Conservation (phyloP, 2,888 invertebrate species). For the Biston stratarius region DNA sequence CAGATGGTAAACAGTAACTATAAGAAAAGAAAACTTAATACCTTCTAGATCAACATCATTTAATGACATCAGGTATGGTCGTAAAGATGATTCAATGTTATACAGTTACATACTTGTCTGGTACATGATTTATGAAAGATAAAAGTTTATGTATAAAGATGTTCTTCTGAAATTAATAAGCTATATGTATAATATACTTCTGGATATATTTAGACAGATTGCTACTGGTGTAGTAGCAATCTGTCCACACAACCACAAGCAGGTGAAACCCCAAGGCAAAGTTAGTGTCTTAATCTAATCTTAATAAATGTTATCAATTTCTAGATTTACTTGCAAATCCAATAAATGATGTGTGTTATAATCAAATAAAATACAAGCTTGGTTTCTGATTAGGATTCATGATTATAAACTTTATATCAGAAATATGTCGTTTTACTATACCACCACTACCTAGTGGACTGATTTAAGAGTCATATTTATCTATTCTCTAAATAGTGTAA, state of each 20-base stretch:
- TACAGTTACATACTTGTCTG: background rate
- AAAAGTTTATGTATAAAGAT: no score
- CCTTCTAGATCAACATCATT: background rate
- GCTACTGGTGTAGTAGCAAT: no score
- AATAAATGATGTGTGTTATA: background rate
- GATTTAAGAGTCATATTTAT: no score
- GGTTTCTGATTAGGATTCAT: background rate
- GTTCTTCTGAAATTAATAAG: no score
- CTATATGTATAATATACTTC: no score
- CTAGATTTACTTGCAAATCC: background rate
- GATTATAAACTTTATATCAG: background rate
- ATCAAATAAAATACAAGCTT: background rate
- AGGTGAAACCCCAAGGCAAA: background rate
- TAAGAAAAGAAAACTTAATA: no score
- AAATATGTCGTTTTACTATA: no score
- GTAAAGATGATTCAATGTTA: conserved; percentile 13
- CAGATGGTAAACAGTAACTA: no score
- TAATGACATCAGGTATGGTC: conserved; percentile 2
- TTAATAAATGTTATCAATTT: background rate
- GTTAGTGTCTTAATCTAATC: background rate
- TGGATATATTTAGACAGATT: background rate
- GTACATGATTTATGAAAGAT: background rate
- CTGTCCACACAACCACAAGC: background rate
- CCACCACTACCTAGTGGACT: no score
- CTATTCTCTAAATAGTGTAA: no score